phyloP scores from a whole-genome alignment of 2,888 invertebrate species.

The Acanthosoma haemorrhoidale region DNA sequence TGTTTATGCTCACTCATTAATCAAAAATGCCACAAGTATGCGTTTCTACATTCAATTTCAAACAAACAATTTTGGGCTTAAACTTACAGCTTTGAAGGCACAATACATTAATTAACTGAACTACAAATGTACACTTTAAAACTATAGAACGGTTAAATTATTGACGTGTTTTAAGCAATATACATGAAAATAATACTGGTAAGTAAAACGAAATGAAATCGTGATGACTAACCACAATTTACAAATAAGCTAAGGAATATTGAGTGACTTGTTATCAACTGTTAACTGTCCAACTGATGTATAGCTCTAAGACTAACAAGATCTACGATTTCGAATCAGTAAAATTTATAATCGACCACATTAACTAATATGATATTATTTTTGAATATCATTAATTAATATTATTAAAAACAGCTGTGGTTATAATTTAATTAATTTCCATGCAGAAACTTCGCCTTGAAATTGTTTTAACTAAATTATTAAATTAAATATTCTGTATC shows the following conservation, averaged over 20 bases:
- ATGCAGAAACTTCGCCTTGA: no score
- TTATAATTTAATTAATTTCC: no score
- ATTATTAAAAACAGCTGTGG: no score
- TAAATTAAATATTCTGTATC: no score
- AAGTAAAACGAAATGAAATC: no score
- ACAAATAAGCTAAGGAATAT: no score
- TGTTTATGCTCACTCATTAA: constrained; percentile 15
- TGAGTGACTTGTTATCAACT: not conserved
- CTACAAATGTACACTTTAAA: not conserved
- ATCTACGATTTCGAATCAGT: no score
- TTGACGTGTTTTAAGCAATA: not conserved
- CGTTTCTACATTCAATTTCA: constrained; percentile 10
- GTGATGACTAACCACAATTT: no score
- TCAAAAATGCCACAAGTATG: constrained; percentile 17
- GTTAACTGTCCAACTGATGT: not conserved
- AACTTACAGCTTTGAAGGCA: constrained; percentile 1
- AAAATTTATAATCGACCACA: no score
- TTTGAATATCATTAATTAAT: no score
- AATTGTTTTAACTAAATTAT: no score
- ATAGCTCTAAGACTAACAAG: not conserved
- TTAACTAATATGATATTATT: no score
- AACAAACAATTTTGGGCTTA: constrained; percentile 7
- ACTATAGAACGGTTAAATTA: not conserved
- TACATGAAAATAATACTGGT: not conserved
- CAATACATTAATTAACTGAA: not conserved